Evolutionary conservation across 2,888 invertebrate genomes (phyloP), one percentile per base, ranked within the genome.

Genomic region (Xylota segnis): DNA sequence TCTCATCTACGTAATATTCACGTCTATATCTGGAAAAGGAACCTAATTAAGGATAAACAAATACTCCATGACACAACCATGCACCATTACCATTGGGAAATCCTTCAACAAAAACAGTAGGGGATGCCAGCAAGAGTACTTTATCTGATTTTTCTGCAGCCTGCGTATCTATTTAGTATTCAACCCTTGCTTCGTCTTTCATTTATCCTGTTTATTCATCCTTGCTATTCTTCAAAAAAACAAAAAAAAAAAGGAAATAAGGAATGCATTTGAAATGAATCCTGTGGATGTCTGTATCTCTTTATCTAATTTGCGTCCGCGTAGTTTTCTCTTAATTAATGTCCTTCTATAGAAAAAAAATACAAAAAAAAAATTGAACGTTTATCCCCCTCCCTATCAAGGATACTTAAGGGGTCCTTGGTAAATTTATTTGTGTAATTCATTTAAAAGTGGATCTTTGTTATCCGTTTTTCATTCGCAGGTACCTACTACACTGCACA

Each of bases 371-470:
- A 23, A 23, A 23, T 1, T 2, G 12, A 14, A 45, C 6, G 14
- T 7, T 52, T 37, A n/a, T 14, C 5, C 43, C 34, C n/a, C n/a
- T n/a, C n/a, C n/a, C 7, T 29, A 43, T 0, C 37, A 32, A 59
- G 58, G 37, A 34, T 34, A 59, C 37, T 58, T 47, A 2, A 18
- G 32, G 12, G 32, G 12, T 34, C 45, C 40, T 29, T 47, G 12
- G 61, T 45, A 23, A 61, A 83, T 68, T 72, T 61, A 78, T 66
- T 83, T 61, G 68, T 59, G 74, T 79, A 84, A 79, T 84, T 79
- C 79, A 74, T 79, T 63, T 61, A 16, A 50, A 29, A 40, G 70
- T 40, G 59, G n/a, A 14, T 43, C 43, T 14, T 14, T 43, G 12
- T 54, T 29, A n/a, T 32, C 23, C 23, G 1, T 47, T 12, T 47